Base-by-base conservation (phyloP, 2,888 invertebrate genomes). In the Heliconius sara region DNA sequence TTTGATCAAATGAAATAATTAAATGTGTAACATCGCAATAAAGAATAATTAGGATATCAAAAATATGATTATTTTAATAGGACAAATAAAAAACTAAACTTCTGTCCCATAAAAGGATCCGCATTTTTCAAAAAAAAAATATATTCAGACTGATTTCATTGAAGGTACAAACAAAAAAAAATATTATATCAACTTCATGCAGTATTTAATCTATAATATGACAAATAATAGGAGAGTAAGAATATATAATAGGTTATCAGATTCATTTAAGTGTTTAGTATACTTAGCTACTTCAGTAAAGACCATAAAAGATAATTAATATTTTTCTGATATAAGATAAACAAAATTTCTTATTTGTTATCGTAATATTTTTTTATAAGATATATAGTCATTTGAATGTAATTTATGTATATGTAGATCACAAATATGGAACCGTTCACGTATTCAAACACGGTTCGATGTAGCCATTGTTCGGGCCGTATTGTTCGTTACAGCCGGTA, bases 391-490 rank as follows among this genome's bases (percentile, higher is more conserved):
- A n/a, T 52, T 52, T 72, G 22, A 30, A 72, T 57, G 22, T 57
- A 22, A 72, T 71, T 80, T 66, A 76, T 76, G 76, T 57, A 79
- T 72, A 67, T 67, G 73, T 68, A 63, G 52, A 73, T 68, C 76
- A 79, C 73, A 79, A 76, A 76, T 68, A 72, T 57, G 67, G 67
- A 68, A 43, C 67, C 66, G 47, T 76, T 76, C 73, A 78, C 72
- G 79, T 78, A 73, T 75, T 73, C 63, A 57, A 73, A 75, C 76
- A 81, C 73, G 73, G 63, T 68, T 67, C 73, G 79, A 80, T 67
- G 60, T 70, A 78, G 73, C 65, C 80, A 83, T 83, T 81, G 80
- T 83, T 84, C 81, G 80, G 77, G 73, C 65, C 82, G 77, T 83
- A 81, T 79, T 83, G 82, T 83, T 79, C 81, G 68, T 72, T 63